phyloP scores from a whole-genome alignment of 2,113 vertebrate genomes.

The Hydropotes inermis region DNA sequence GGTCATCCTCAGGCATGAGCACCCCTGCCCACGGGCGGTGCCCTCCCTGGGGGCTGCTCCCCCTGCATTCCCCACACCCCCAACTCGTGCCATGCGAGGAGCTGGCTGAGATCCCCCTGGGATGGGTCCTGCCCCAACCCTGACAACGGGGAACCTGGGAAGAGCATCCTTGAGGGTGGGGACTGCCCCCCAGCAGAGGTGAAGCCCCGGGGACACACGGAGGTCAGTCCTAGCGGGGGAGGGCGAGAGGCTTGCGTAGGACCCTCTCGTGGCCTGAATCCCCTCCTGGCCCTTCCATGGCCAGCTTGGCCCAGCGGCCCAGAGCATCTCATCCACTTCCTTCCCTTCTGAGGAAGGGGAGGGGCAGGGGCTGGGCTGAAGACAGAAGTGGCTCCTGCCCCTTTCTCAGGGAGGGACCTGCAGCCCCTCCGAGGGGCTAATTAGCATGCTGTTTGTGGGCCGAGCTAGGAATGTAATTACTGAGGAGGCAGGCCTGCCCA shows the following conservation, averaged over 20 bases:
- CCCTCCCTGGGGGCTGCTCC: neutral
- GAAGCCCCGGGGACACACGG: fast-evolving
- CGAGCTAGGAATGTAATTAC: conserved; percentile 94
- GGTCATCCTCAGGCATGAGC: too few species aligned
- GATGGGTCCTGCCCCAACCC: neutral
- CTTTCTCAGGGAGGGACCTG: conserved; percentile 78
- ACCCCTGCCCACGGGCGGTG: neutral
- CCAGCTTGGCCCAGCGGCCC: neutral
- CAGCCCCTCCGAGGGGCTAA: conserved; percentile 81
- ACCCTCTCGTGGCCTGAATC: too few species aligned
- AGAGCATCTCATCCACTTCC: neutral
- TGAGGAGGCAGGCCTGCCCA: conserved; percentile 80
- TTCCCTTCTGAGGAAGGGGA: neutral
- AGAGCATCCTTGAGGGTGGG: neutral
- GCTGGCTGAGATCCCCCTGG: neutral
- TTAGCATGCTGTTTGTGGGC: conserved; percentile 90
- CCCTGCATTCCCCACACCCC: neutral
- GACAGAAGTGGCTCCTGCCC: conserved; percentile 57
- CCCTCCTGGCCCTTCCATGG: neutral
- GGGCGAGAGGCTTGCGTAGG: too few species aligned
- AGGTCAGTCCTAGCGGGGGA: fast-evolving
- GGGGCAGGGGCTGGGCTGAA: neutral
- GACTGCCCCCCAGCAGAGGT: neutral
- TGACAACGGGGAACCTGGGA: neutral
- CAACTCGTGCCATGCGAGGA: fast-evolving